Percentiles rank a stretch among this genome's conserved stretches.
Conservation (phyloP, 2,113 vertebrate species). For the Apteryx mantelli region DNA sequence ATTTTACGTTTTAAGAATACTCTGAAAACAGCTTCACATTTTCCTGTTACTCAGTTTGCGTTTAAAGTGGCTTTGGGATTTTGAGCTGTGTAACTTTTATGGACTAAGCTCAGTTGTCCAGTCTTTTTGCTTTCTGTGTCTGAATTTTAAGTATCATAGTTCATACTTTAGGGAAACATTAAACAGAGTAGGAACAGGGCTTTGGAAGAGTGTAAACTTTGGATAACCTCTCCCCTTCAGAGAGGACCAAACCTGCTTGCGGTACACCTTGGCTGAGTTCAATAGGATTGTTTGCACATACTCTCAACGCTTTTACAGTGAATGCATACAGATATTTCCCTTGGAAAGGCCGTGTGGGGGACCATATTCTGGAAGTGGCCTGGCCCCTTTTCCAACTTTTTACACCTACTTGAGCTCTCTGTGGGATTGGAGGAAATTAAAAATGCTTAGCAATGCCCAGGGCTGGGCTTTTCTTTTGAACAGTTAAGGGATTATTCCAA, state of each 20-base stretch:
- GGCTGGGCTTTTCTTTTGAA: neutral
- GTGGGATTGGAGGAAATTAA: neutral
- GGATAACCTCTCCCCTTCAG: neutral
- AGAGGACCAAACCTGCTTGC: neutral
- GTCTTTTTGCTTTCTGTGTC: neutral
- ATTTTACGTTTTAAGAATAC: neutral
- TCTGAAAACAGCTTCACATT: neutral
- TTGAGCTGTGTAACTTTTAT: neutral
- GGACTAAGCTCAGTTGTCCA: neutral
- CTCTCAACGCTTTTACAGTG: neutral
- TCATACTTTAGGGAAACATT: neutral
- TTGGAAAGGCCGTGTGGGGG: neutral
- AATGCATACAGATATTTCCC: neutral
- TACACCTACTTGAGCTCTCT: neutral
- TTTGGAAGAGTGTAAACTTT: accelerated
- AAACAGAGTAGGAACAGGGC: accelerated
- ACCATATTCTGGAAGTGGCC: neutral
- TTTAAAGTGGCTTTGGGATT: neutral
- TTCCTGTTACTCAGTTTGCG: neutral
- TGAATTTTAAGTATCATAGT: neutral
- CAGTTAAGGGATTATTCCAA: neutral
- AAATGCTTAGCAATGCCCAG: neutral
- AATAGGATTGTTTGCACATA: neutral
- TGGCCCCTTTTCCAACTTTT: neutral
- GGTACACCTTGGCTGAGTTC: neutral